A percentile compares a stretch with the other conserved stretches of the same genome.
Evolutionary conservation across 1,140 invertebrate species (phyloP).

Genomic region (Drosophila arawakana): DNA sequence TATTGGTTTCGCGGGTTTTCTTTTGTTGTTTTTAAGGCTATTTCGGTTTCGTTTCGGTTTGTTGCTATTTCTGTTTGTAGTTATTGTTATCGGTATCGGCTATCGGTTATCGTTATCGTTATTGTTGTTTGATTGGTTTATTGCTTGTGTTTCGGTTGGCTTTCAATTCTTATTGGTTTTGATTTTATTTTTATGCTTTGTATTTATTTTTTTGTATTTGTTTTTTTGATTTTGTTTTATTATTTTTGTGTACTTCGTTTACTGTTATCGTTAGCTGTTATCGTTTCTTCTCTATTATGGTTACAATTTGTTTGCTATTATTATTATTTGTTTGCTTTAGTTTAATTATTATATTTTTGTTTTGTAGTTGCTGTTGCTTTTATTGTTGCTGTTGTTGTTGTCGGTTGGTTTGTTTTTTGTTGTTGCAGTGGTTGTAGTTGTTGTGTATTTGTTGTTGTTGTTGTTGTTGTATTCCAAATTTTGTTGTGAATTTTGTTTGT

Average conservation of each 20-base stretch:
- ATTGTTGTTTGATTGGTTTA: conserved; percentile 54
- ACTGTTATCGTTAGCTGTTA: conserved; percentile 30
- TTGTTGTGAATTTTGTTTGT: conserved; percentile 84
- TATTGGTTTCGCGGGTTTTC: conserved; percentile 32
- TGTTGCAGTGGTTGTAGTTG: conserved; percentile 63
- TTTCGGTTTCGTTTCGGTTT: conserved; percentile 32
- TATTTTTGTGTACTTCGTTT: conserved; percentile 41
- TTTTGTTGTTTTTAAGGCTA: conserved; percentile 12
- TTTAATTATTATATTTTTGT: conserved; percentile 54
- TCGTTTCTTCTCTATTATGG: conserved; percentile 38
- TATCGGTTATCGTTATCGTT: conserved; percentile 20
- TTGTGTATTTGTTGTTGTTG: conserved; percentile 63
- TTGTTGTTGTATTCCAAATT: conserved; percentile 83
- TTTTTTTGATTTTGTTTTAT: conserved; percentile 34
- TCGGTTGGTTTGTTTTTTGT: conserved; percentile 60
- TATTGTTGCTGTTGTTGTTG: conserved; percentile 61
- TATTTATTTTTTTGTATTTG: conserved; percentile 34
- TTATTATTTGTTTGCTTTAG: conserved; percentile 48
- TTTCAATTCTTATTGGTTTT: conserved; percentile 54
- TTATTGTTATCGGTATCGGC: conserved; percentile 33
- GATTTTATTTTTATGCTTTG: conserved; percentile 54
- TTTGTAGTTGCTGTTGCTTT: conserved; percentile 59
- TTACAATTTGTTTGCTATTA: conserved; percentile 50
- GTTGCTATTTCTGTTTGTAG: conserved; percentile 55
- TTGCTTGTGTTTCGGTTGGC: conserved; percentile 55